A percentile compares a stretch with the other conserved stretches of the same genome.
phyloP scores from a whole-genome alignment of 2,797 vertebrate species.

The Spinus olivaceus region DNA sequence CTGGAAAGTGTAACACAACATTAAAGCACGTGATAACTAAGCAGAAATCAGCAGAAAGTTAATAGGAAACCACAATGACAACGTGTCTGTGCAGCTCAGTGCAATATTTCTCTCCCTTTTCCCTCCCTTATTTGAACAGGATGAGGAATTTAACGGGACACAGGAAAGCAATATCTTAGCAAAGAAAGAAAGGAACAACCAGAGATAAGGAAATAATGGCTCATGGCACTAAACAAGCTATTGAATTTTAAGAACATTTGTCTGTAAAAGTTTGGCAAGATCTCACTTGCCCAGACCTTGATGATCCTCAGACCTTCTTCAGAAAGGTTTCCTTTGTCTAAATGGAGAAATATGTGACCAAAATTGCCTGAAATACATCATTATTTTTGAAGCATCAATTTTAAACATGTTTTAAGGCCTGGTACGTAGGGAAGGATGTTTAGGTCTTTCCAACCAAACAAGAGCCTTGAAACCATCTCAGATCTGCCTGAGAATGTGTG shows the following conservation, averaged over 20 bases:
- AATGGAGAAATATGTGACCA: neutral
- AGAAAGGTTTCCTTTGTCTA: neutral
- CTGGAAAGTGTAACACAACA: neutral
- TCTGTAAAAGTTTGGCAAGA: constrained; percentile 29
- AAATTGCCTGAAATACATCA: neutral
- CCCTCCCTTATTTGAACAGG: neutral
- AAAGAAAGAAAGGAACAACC: constrained; percentile 59
- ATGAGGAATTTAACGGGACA: constrained; percentile 43
- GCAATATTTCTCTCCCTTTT: neutral
- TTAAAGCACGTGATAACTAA: neutral
- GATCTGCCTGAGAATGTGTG: rapidly evolving
- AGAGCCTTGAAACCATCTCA: neutral
- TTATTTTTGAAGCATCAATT: neutral
- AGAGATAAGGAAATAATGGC: constrained; percentile 53
- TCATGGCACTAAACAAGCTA: neutral
- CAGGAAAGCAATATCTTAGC: constrained; percentile 41
- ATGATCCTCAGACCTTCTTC: constrained; percentile 6
- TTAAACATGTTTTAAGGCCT: neutral
- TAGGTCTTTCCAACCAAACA: neutral
- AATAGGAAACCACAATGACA: neutral
- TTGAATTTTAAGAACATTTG: constrained; percentile 12
- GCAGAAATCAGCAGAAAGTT: neutral
- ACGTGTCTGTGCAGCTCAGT: neutral
- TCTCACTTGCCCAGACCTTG: neutral
- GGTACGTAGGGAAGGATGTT: neutral